Percentiles rank a stretch among this genome's conserved stretches.
Evolutionary conservation across 2,797 vertebrate species (phyloP).

Genomic region (Clamator glandarius): DNA sequence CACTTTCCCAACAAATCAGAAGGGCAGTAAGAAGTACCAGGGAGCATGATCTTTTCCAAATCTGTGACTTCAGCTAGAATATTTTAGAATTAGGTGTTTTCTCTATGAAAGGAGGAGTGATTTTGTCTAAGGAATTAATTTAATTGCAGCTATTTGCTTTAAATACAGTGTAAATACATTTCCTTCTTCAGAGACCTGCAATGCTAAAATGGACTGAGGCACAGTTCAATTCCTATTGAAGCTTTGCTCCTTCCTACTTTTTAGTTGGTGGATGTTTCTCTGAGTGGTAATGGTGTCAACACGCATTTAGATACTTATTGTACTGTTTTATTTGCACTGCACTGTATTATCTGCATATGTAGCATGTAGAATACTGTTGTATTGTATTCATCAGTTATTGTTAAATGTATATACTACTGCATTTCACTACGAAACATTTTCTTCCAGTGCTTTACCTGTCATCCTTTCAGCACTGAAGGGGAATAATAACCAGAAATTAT

Average conservation of each 20-base stretch:
- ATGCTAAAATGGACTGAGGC: not conserved
- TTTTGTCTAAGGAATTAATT: not conserved
- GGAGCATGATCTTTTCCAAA: not conserved
- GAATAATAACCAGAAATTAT: not conserved
- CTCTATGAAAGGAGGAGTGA: not conserved
- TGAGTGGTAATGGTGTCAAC: not conserved
- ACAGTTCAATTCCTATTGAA: not conserved
- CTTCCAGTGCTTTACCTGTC: not conserved
- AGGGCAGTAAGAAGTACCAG: not conserved
- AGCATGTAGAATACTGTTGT: not conserved
- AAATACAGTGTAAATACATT: not conserved
- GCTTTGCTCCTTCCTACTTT: not conserved
- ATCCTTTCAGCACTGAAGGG: not conserved
- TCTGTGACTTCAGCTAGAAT: not conserved
- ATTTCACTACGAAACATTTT: not conserved
- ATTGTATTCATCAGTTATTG: not conserved
- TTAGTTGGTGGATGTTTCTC: not conserved
- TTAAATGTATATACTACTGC: not conserved
- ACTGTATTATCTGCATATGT: not conserved
- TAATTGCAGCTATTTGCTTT: conserved; percentile 27
- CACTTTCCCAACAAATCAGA: not conserved
- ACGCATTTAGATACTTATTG: not conserved
- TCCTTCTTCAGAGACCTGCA: not conserved
- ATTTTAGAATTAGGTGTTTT: conserved; percentile 7
- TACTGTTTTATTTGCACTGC: not conserved